Conservation (phyloP, 2,113 vertebrate genomes). For the Notothenia coriiceps region DNA sequence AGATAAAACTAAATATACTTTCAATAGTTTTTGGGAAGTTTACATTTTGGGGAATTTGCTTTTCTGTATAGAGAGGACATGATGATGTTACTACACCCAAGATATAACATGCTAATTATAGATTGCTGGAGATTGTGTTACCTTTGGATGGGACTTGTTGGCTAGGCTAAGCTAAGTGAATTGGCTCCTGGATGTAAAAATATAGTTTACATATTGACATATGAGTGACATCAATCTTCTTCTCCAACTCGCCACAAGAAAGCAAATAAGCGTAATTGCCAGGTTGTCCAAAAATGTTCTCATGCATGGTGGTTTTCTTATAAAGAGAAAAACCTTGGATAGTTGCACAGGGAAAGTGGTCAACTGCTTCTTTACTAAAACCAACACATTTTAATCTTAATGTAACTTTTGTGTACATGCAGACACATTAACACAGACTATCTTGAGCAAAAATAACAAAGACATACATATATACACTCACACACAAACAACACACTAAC, state of each 20-base stretch:
- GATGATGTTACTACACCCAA: too few species aligned
- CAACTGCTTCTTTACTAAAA: constrained; percentile 49
- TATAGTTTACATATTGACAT: too few species aligned
- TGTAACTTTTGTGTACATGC: background rate
- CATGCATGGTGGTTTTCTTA: background rate
- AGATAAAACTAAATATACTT: too few species aligned
- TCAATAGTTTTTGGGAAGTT: too few species aligned
- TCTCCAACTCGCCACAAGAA: background rate
- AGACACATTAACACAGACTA: constrained; percentile 9
- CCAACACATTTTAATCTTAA: background rate
- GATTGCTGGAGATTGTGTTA: too few species aligned
- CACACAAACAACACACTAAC: background rate
- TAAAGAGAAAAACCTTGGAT: background rate
- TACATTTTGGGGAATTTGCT: too few species aligned
- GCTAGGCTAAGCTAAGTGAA: too few species aligned
- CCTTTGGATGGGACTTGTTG: too few species aligned
- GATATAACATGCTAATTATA: too few species aligned
- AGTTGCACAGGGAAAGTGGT: constrained; percentile 42
- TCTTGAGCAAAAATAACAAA: background rate
- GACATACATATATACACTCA: constrained; percentile 30
- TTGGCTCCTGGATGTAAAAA: too few species aligned
- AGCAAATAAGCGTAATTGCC: background rate
- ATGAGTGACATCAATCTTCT: background rate
- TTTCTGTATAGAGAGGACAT: too few species aligned
- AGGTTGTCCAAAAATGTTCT: background rate